These are phyloP conservation scores for Sipha flava DNA, from an alignment of 1,140 invertebrate genomes.

Conservation along the genomic window DNA sequence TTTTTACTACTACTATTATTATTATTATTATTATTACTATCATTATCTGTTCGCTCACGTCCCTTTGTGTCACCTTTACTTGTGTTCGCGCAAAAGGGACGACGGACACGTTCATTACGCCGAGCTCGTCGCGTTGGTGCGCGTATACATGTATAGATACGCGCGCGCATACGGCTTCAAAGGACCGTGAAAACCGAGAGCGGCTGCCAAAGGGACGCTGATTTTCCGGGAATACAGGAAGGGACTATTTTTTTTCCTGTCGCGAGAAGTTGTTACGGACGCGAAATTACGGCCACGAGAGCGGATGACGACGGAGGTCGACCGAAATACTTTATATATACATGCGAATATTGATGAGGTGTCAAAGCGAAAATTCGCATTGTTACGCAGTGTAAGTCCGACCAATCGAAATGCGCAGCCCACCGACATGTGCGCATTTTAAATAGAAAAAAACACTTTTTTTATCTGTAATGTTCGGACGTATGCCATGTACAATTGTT, in stretches of 20 bases:
- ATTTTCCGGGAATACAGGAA: conserved; percentile 6
- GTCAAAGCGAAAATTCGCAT: neutral
- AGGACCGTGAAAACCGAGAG: neutral
- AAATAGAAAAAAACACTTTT: too few relatives aligned
- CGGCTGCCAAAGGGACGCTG: conserved; percentile 3
- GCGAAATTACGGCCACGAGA: neutral
- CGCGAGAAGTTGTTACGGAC: neutral
- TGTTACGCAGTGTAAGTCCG: too few relatives aligned
- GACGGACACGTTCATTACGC: neutral
- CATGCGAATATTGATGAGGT: neutral
- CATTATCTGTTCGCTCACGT: neutral
- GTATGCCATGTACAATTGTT: too few relatives aligned
- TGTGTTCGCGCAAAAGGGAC: neutral
- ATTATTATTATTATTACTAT: neutral
- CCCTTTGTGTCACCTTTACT: neutral
- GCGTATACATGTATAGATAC: neutral
- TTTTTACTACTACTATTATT: neutral
- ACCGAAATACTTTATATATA: neutral
- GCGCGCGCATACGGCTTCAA: neutral
- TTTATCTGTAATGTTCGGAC: too few relatives aligned
- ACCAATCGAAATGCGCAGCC: too few relatives aligned
- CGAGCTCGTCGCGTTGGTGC: neutral
- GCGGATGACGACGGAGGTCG: neutral
- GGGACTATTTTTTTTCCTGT: neutral
- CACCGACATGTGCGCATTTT: too few relatives aligned